Conservation (phyloP, 2,797 vertebrate genomes). For the Fratercula arctica region DNA sequence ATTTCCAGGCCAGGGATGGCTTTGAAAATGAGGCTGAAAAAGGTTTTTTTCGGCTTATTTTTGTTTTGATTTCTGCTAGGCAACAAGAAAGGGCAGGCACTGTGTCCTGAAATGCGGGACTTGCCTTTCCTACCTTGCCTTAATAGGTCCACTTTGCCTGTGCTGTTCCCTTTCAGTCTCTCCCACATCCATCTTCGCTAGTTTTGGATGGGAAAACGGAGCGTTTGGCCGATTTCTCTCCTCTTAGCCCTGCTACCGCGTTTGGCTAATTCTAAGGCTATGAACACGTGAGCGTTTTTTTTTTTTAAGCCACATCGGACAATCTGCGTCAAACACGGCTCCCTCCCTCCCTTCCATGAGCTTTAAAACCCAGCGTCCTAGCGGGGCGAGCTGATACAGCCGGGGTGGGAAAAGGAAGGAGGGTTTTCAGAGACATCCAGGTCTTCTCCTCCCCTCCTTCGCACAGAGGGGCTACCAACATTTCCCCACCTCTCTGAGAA, state of each 20-base stretch:
- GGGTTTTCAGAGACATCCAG: neutral
- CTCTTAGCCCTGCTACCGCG: neutral
- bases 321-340: neutral
- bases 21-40: slow-evolving; percentile 37
- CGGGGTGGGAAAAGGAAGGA: neutral
- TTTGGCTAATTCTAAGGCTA: neutral
- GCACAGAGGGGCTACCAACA: fast-evolving
- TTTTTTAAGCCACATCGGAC: neutral
- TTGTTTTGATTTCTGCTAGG: slow-evolving; percentile 34
- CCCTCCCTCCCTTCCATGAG: neutral
- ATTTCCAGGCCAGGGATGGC: neutral
- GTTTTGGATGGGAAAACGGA: neutral
- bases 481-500: neutral
- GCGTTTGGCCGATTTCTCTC: neutral
- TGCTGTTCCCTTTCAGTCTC: neutral
- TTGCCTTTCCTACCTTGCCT: neutral
- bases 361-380: neutral
- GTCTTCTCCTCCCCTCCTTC: neutral
- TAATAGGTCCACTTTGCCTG: neutral
- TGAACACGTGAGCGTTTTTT: neutral
- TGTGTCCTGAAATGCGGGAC: neutral
- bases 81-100: neutral
- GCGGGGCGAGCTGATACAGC: fast-evolving
- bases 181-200: neutral
- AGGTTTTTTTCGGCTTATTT: neutral